Evolutionary conservation across 1,140 invertebrate genomes (phyloP).

Genomic region (Drosophila nasuta): DNA sequence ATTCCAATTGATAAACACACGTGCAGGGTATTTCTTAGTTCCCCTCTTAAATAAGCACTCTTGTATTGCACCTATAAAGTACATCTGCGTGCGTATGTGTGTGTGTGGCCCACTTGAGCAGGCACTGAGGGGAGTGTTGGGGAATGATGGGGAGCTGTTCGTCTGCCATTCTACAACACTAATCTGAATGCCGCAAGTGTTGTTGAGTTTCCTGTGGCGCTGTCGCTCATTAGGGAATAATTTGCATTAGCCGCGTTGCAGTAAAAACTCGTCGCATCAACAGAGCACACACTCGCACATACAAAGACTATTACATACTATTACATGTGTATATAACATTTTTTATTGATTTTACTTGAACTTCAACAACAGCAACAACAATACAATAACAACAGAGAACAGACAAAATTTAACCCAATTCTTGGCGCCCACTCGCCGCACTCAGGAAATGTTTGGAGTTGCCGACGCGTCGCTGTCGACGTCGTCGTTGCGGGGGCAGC

Average conservation of each 20-base stretch:
- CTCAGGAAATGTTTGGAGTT: constrained; percentile 56
- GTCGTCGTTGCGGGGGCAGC: constrained; percentile 14
- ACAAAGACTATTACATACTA: neutral
- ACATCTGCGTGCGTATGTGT: constrained; percentile 15
- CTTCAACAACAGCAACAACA: constrained; percentile 48
- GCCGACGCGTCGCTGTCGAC: constrained; percentile 12
- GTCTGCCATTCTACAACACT: constrained; percentile 51
- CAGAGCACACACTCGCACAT: neutral
- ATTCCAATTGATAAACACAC: neutral
- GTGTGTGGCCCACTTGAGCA: constrained; percentile 62
- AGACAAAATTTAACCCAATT: constrained; percentile 67
- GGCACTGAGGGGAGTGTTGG: neutral
- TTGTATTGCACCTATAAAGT: constrained; percentile 49
- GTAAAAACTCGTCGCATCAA: constrained; percentile 29
- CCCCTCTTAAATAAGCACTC: neutral
- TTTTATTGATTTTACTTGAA: constrained; percentile 74
- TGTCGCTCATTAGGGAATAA: constrained; percentile 74
- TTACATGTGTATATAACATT: constrained; percentile 6
- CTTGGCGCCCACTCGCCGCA: constrained; percentile 62
- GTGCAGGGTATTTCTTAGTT: neutral
- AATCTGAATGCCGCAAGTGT: constrained; percentile 79
- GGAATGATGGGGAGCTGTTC: neutral
- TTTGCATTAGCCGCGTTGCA: constrained; percentile 55
- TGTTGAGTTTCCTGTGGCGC: constrained; percentile 69
- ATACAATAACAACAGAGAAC: constrained; percentile 24